phyloP scores from a whole-genome alignment of 1,140 invertebrate species.

The Ceratitis capitata region DNA sequence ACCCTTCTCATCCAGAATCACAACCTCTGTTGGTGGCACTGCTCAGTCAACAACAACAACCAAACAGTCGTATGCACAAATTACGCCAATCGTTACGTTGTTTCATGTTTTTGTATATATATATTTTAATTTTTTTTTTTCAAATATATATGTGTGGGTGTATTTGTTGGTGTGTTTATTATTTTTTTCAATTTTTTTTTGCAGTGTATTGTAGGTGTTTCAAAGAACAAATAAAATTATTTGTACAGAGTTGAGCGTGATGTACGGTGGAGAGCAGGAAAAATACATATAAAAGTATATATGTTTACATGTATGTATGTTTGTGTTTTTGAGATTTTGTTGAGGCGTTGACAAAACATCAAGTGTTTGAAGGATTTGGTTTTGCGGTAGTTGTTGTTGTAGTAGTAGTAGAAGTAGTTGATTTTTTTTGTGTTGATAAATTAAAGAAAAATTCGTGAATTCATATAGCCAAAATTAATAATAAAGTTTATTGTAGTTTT shows the following conservation, averaged over 20 bases:
- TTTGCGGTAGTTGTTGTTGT: constrained; percentile 38
- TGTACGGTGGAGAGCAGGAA: background rate
- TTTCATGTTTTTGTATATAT: background rate
- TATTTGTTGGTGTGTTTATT: constrained; percentile 29
- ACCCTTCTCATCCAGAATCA: constrained; percentile 62
- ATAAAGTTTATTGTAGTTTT: constrained; percentile 50
- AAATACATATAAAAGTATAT: background rate
- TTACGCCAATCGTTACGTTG: background rate
- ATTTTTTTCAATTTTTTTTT: background rate
- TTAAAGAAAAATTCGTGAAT: constrained; percentile 25
- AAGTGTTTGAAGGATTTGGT: background rate
- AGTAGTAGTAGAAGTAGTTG: background rate
- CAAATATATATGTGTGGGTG: background rate
- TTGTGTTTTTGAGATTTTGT: constrained; percentile 41
- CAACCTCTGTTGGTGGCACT: constrained; percentile 63
- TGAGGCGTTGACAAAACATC: constrained; percentile 7
- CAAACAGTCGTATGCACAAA: constrained; percentile 17
- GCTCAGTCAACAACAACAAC: constrained; percentile 36
- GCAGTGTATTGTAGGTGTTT: background rate
- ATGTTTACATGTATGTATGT: too few relatives aligned
- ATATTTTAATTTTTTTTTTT: too few relatives aligned
- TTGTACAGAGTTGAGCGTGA: background rate
- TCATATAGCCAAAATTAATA: constrained; percentile 41
- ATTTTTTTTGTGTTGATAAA: constrained; percentile 21
- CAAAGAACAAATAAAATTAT: background rate